Base-by-base conservation (phyloP, 2,797 vertebrate genomes). In the Clamator glandarius region DNA sequence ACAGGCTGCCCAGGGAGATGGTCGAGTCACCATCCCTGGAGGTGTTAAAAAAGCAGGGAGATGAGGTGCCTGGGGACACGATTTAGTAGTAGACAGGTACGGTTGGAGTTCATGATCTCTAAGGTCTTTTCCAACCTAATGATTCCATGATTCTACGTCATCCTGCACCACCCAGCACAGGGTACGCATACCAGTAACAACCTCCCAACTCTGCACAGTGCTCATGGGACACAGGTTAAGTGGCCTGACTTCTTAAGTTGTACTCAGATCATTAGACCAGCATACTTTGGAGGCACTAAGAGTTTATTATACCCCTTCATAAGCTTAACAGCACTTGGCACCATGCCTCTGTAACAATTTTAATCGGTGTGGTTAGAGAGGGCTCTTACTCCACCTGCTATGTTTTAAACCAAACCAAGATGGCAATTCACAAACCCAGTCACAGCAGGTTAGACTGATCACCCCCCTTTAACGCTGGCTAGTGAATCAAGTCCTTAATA, bases 311-410 rank as follows among this genome's bases (percentile, higher is more conserved):
- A 76, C 14, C 44, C 50, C 39, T 64, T 80, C 58, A 84, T 50
- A 81, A 84, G 59, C 68, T 75, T 75, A 81, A 87, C 28, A 50
- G 79, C 50, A n/a, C 83, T 68, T 92, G 84, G 69, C 83, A 44
- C 69, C 67, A 11, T 17, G 50, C 50, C 69, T 58, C 42, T 17
- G 35, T 44, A 72, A 58, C 46, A 59, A 33, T 33, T 85, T 73
- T 42, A 81, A 73, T 70, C 50, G 16, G 39, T 12, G 75, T n/a
- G 51, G 79, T 77, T 77, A 84, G 35, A 64, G 42, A 46, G 35
- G 51, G 57, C 52, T 77, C 35, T 84, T 55, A 79, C 61, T 68
- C 50, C 69, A 79, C 58, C 17, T 72, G 46, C 83, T 84, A 2
- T 21, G 31, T 50, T 86, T 92, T 20, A 85, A 87, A 72, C 46